These are phyloP conservation scores for Drosophila nikananu DNA, from an alignment of 1,140 invertebrate genomes.

Conservation along the genomic window DNA sequence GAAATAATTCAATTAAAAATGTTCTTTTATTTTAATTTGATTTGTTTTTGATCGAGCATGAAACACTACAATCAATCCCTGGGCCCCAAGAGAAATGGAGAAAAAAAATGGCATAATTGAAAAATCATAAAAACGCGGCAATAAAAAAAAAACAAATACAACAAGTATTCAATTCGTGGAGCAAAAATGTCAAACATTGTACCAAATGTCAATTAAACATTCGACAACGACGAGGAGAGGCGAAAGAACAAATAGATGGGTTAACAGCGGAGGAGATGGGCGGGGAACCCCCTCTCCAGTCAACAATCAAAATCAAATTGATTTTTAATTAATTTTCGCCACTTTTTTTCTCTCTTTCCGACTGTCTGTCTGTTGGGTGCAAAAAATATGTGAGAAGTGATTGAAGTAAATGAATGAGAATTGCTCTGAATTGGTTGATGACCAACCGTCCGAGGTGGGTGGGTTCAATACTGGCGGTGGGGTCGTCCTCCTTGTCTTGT, in stretches of 20 bases:
- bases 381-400: constrained; percentile 59
- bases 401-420: constrained; percentile 63
- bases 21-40: constrained; percentile 47
- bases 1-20: constrained; percentile 75
- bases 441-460: constrained; percentile 24
- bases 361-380: constrained; percentile 5
- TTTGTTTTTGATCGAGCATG: constrained; percentile 29
- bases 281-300: constrained; percentile 1
- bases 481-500: constrained; percentile 48
- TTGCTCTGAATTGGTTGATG: constrained; percentile 62
- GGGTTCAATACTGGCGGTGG: constrained; percentile 12
- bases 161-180: constrained; percentile 46
- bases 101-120: constrained; percentile 59
- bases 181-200: constrained; percentile 66
- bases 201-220: constrained; percentile 77
- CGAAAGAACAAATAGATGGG: constrained; percentile 35
- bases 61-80: neutral
- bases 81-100: constrained; percentile 9
- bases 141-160: constrained; percentile 18
- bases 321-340: constrained; percentile 84
- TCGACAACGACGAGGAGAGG: constrained; percentile 43
- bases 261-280: constrained; percentile 4
- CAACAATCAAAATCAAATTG: constrained; percentile 83
- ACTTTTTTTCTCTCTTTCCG: constrained; percentile 65
- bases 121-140: constrained; percentile 48